Conservation (phyloP, 2,797 vertebrate species). For the Gymnothorax reevesii region DNA sequence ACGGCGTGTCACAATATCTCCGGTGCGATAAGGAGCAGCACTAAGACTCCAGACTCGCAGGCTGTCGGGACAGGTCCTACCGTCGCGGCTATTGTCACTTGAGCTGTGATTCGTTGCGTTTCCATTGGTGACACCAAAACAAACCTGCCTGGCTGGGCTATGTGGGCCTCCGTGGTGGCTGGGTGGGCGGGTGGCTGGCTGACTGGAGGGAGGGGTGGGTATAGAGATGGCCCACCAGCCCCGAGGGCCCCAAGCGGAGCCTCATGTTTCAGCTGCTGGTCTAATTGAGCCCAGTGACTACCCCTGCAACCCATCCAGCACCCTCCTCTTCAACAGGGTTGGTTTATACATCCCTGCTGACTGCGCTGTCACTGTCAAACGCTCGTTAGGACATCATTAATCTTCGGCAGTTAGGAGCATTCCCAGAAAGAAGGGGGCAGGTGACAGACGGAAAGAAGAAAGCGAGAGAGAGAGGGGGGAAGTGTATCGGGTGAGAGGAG, state of each 20-base stretch:
- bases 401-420: slow-evolving; percentile 75
- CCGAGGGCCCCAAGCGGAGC: slow-evolving; percentile 61
- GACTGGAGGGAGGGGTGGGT: background rate
- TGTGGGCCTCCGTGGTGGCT: background rate
- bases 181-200: too few relatives aligned
- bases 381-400: slow-evolving; percentile 79
- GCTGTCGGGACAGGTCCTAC: slow-evolving; percentile 48
- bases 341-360: slow-evolving; percentile 78
- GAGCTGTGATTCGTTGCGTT: slow-evolving; percentile 40
- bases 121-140: slow-evolving; percentile 52
- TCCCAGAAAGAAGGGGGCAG: slow-evolving; percentile 72
- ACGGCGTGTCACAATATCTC: slow-evolving; percentile 65
- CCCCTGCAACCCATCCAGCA: slow-evolving; percentile 58
- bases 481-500: slow-evolving; percentile 35
- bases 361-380: slow-evolving; percentile 79
- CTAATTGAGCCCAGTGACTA: slow-evolving; percentile 75
- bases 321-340: slow-evolving; percentile 62
- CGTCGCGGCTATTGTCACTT: slow-evolving; percentile 49
- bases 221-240: slow-evolving; percentile 33
- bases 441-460: slow-evolving; percentile 52
- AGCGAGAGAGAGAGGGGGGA: slow-evolving; percentile 34
- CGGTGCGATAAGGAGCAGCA: slow-evolving; percentile 62
- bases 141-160: background rate
- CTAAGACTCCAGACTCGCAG: slow-evolving; percentile 61
- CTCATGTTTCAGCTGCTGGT: slow-evolving; percentile 66